Evolutionary conservation across 2,113 vertebrate genomes (phyloP).

Genomic region (Agapornis roseicollis): DNA sequence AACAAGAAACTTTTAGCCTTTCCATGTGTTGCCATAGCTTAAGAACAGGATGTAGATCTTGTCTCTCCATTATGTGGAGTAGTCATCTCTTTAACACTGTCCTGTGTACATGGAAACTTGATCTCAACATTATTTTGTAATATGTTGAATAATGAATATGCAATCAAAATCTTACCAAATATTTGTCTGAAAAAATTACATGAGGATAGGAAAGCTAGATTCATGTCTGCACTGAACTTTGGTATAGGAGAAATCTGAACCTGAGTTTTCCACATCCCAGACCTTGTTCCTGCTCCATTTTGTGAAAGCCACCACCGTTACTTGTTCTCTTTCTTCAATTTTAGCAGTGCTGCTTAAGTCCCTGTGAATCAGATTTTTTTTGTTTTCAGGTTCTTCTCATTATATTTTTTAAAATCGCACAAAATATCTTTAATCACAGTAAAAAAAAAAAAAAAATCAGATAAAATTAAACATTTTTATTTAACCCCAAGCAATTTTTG

Average conservation of each 20-base stretch:
- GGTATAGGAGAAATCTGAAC: neutral
- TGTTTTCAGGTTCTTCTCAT: neutral
- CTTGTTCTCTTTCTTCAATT: neutral
- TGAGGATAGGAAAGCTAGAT: neutral
- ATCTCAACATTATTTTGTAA: neutral
- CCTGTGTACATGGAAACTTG: fast-evolving
- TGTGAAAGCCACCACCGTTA: neutral
- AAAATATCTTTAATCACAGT: neutral
- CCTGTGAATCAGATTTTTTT: neutral
- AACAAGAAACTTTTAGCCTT: neutral
- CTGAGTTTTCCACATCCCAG: neutral
- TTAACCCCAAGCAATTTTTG: neutral
- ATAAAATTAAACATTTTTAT: neutral
- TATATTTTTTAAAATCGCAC: neutral
- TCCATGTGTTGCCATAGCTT: neutral
- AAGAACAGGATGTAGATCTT: neutral
- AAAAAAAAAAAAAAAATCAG: neutral
- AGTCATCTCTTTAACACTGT: neutral
- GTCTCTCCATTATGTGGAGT: neutral
- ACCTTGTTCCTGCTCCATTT: neutral
- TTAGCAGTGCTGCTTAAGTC: neutral
- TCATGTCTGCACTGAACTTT: neutral
- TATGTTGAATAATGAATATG: neutral
- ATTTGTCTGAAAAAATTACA: neutral
- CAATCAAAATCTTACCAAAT: neutral